These are phyloP conservation scores for Actinemys pallida DNA, from an alignment of 2,113 vertebrate species.

Conservation along the genomic window DNA sequence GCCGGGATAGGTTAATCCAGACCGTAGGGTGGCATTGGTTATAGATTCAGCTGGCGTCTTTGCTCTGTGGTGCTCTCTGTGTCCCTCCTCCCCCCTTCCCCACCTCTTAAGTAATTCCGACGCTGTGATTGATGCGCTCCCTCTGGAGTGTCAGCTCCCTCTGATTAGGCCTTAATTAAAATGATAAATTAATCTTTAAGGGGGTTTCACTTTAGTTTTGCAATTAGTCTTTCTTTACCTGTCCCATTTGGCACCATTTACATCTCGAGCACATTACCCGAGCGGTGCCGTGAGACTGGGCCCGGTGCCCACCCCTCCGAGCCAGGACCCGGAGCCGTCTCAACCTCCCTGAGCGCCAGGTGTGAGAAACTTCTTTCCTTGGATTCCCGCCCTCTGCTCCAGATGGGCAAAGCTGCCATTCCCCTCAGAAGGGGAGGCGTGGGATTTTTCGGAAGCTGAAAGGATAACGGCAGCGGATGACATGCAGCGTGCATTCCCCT, in stretches of 20 bases:
- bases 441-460: too few species aligned
- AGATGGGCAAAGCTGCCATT: background rate
- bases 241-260: background rate
- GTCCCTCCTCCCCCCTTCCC: accelerated
- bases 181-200: background rate
- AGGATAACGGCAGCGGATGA: too few species aligned
- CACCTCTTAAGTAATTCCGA: background rate
- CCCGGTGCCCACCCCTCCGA: background rate
- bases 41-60: background rate
- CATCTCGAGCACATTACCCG: background rate
- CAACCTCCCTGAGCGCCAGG: background rate
- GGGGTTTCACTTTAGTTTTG: background rate
- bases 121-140: background rate
- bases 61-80: background rate
- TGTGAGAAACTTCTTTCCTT: background rate
- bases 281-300: background rate
- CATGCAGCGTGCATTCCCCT: background rate
- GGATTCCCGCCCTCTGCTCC: background rate
- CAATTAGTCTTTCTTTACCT: background rate
- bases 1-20: background rate
- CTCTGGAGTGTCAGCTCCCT: background rate
- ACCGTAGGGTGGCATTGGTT: background rate
- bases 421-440: too few species aligned
- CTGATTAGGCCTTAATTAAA: background rate
- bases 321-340: background rate